phyloP scores from a whole-genome alignment of 2,113 vertebrate species.

The Sturnira hondurensis region DNA sequence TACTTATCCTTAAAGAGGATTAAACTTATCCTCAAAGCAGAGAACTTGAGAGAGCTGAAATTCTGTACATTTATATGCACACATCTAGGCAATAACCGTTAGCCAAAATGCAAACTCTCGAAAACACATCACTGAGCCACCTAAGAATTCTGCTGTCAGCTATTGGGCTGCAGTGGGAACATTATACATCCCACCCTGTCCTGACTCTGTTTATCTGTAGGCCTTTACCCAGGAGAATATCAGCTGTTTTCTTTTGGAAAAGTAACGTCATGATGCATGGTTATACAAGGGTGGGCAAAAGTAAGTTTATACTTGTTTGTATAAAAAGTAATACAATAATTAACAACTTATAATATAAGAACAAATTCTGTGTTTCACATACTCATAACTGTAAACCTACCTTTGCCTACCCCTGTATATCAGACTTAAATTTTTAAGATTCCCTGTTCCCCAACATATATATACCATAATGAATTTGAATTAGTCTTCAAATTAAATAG shows the following conservation, averaged over 20 bases:
- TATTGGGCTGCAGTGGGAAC: background rate
- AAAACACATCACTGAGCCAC: conserved; percentile 39
- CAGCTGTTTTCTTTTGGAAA: background rate
- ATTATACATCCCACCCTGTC: background rate
- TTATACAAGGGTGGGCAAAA: background rate
- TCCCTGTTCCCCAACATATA: background rate
- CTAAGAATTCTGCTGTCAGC: conserved; percentile 32
- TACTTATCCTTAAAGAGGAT: conserved; percentile 65
- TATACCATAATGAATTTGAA: background rate
- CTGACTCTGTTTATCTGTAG: conserved; percentile 27
- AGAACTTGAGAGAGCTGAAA: conserved; percentile 53
- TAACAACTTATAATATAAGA: no score
- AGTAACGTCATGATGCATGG: background rate
- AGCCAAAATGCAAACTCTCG: conserved; percentile 53
- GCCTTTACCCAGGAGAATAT: background rate
- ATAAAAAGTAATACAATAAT: no score
- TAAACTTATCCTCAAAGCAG: conserved; percentile 54
- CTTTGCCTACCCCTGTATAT: background rate
- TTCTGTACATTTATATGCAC: conserved; percentile 47
- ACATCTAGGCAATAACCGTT: conserved; percentile 53
- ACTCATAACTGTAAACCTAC: no score
- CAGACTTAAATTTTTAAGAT: background rate
- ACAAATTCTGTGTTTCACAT: no score
- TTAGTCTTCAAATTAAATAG: conserved; percentile 25
- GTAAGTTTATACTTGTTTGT: no score